Conservation (phyloP, 2,113 vertebrate genomes). For the Oreocharis arfaki region DNA sequence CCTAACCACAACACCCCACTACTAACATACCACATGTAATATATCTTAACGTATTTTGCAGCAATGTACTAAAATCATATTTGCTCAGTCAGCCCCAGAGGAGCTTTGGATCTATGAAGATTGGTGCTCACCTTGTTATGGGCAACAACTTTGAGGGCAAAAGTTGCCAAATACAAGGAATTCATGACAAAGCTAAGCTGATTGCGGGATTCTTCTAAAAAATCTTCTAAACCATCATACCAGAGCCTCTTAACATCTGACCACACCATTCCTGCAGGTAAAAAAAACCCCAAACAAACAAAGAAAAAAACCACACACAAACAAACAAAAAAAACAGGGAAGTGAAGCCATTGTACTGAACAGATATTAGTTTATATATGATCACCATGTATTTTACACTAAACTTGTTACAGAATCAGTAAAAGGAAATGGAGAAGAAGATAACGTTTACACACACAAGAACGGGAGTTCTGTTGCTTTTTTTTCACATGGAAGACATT, state of each 20-base stretch:
- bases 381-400: neutral
- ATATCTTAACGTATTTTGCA: neutral
- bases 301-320: neutral
- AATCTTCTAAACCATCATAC: slow-evolving; percentile 97
- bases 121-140: slow-evolving; percentile 86
- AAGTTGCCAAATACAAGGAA: slow-evolving; percentile 94
- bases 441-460: neutral
- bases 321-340: neutral
- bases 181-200: slow-evolving; percentile 99
- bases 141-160: slow-evolving; percentile 95
- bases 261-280: slow-evolving; percentile 92
- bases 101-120: neutral
- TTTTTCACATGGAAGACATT: neutral
- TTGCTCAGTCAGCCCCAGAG: neutral
- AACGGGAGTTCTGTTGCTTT: neutral
- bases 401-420: neutral
- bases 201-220: slow-evolving; percentile 95
- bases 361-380: neutral
- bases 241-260: slow-evolving; percentile 96
- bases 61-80: neutral
- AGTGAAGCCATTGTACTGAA: neutral
- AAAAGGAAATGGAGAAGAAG: neutral
- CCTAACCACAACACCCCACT: neutral
- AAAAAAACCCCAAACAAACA: too few relatives aligned
- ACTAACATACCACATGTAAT: rapidly evolving